phyloP scores from a whole-genome alignment of 2,888 invertebrate species.

The Sialis lutaria region DNA sequence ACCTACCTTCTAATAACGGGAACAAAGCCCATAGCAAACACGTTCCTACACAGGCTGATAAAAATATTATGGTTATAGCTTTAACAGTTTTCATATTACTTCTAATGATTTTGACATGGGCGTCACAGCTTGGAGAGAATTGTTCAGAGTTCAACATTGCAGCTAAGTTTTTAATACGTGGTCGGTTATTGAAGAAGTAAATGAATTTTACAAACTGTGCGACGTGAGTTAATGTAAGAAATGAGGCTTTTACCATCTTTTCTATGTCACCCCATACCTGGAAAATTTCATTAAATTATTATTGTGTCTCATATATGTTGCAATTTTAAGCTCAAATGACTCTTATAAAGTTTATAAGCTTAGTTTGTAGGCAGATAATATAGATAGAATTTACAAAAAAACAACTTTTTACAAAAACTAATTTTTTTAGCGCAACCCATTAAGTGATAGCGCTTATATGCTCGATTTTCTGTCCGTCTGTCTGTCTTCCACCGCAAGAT shows the following conservation, averaged over 20 bases:
- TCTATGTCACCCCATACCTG: slow-evolving; percentile 22
- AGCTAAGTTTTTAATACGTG: slow-evolving; percentile 8
- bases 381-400: no score
- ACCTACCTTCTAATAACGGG: slow-evolving; percentile 17
- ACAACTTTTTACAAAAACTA: no score
- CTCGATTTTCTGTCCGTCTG: no score
- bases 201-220: not conserved
- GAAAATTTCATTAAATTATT: slow-evolving; percentile 4
- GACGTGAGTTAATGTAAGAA: not conserved
- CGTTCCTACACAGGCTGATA: slow-evolving; percentile 14
- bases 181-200: slow-evolving; percentile 6
- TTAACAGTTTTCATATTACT: slow-evolving; percentile 13
- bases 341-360: no score
- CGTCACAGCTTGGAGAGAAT: slow-evolving; percentile 14
- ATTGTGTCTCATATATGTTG: no score
- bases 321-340: no score
- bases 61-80: slow-evolving; percentile 14
- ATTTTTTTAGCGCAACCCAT: no score
- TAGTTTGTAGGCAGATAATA: no score
- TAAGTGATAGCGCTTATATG: no score
- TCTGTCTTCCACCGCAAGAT: no score
- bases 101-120: slow-evolving; percentile 13
- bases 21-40: slow-evolving; percentile 19
- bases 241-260: slow-evolving; percentile 11
- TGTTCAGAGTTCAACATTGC: slow-evolving; percentile 11